Evolutionary conservation across 2,797 vertebrate genomes (phyloP).

Genomic region (Rhabdophis nuchalis): DNA sequence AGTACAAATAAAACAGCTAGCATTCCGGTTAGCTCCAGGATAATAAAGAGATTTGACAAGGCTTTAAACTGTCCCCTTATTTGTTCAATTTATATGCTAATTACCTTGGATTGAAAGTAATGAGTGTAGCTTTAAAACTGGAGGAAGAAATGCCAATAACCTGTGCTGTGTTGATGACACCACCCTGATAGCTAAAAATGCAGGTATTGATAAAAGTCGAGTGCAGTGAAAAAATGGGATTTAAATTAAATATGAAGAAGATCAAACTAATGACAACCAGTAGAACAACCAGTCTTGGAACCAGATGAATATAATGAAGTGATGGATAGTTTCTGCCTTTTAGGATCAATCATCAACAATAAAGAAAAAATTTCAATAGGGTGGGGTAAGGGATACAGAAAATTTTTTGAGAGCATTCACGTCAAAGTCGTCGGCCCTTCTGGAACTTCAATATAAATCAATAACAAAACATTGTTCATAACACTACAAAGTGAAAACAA

Average conservation of each 20-base stretch:
- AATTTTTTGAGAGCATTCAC: too few relatives aligned
- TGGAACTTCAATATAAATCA: too few relatives aligned
- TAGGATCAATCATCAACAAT: background rate
- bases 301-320: background rate
- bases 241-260: background rate
- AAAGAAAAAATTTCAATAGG: too few relatives aligned
- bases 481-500: too few relatives aligned
- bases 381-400: too few relatives aligned
- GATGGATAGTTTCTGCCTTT: background rate
- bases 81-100: background rate
- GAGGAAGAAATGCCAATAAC: background rate
- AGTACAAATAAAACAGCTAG: background rate
- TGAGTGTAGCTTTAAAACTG: background rate
- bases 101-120: background rate
- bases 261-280: background rate
- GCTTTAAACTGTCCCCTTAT: background rate
- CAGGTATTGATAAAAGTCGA: background rate
- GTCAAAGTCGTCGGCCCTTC: too few relatives aligned
- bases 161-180: background rate
- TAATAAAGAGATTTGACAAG: background rate
- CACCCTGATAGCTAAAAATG: background rate
- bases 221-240: background rate
- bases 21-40: background rate
- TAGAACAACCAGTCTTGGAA: background rate
- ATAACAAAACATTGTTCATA: too few relatives aligned